These are phyloP conservation scores for Monochamus alternatus DNA, from an alignment of 2,888 invertebrate genomes.

Conservation along the genomic window DNA sequence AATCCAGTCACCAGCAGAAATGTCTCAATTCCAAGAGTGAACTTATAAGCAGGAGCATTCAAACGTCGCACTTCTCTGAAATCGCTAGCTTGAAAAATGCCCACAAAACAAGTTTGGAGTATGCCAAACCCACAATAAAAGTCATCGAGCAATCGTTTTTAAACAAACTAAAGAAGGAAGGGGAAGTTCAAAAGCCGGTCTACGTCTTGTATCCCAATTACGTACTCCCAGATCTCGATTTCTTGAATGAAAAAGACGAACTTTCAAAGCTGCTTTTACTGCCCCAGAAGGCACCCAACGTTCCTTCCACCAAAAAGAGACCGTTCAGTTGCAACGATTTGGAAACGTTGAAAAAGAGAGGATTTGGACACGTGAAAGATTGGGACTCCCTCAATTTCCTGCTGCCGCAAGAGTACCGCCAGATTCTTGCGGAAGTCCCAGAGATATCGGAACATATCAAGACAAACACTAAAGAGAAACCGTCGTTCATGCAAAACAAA, in stretches of 20 bases:
- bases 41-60: conserved; percentile 83
- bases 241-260: conserved; percentile 74
- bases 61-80: conserved; percentile 77
- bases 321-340: conserved; percentile 89
- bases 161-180: conserved; percentile 75
- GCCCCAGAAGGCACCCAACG: conserved; percentile 75
- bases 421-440: conserved; percentile 85
- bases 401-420: conserved; percentile 87
- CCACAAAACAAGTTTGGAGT: conserved; percentile 58
- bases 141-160: conserved; percentile 82
- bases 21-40: conserved; percentile 61
- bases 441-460: conserved; percentile 81
- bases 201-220: conserved; percentile 94
- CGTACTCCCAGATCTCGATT: conserved; percentile 90
- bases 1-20: conserved; percentile 45
- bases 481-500: conserved; percentile 75
- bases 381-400: conserved; percentile 95
- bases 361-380: conserved; percentile 89
- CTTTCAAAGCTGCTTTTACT: conserved; percentile 81
- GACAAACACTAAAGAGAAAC: conserved; percentile 72
- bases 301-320: conserved; percentile 71
- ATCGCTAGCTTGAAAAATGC: conserved; percentile 63
- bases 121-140: conserved; percentile 72
- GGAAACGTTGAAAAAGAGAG: conserved; percentile 85
- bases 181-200: conserved; percentile 80